Evolutionary conservation across 2,113 vertebrate genomes (phyloP), one percentile per base, ranked within the genome.

Genomic region (Psephotus haematonotus): DNA sequence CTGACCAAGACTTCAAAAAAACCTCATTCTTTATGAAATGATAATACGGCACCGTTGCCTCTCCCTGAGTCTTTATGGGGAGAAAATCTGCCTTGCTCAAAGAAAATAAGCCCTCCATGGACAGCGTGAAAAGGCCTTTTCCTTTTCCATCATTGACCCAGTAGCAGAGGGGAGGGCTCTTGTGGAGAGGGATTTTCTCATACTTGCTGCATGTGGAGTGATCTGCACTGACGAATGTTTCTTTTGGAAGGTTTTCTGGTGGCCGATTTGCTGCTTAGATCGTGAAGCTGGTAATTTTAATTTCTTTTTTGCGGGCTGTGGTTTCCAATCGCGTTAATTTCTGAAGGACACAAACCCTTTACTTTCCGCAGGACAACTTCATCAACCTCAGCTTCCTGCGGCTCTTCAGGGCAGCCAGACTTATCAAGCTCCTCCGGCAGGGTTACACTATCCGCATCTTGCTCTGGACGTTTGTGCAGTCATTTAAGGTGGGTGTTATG

Each of bases 381-480:
- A 98, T 99, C 98, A 99, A 99, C 97, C 97, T 99, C 95, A 99
- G 99, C 97, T 99, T 99, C 97, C 98, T 99, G 90, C 96, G 99
- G 83, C 98, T 99, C 63, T 99, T 99, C 97, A 97, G 99, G 70
- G 99, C 99, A 0, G 99, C 99, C 1, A 98, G 99, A 22, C 98
- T 99, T 60, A 99, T 99, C 97, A 99, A 99, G 87, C 98, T 99
- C 39, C 98, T 99, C 13, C 98, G 99, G 28, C 99, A 99, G 96
- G 99, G 99, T 44, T 99, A 99, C 97, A 99, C 99, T 95, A 99
- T 99, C 96, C 99, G 99, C 92, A 99, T 99, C 95, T 98, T 99
- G 95, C 98, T 99, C 41, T 99, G 99, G 99, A 99, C 99, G 0
- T 99, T 99, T 4, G 99, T 99, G 63, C 99, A 99, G 97, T 99